Base-by-base conservation (phyloP, 2,888 invertebrate species). In the Helleia helle region DNA sequence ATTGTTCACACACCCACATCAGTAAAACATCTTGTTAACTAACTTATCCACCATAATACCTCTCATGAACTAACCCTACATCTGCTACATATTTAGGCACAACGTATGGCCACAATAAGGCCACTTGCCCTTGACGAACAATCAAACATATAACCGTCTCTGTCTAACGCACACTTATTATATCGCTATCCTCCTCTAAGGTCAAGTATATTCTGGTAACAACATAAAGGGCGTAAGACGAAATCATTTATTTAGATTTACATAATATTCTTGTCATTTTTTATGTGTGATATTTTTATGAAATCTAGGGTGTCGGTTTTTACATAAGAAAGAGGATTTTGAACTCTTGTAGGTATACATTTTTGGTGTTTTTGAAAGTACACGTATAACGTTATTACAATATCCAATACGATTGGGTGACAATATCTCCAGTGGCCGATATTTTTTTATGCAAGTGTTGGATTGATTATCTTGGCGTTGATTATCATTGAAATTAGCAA, bases 201-300 rank as follows among this genome's bases (percentile, higher is more conserved):
- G 58, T 50, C 48, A 51, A 52, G 59, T 54, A 58, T 58, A 60
- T 56, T 56, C 56, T 59, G 56, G 65, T 64, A 66, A 72, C 71
- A 71, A 69, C 71, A 71, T 66, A 71, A 72, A 68, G 58, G 60
- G 68, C 67, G 64, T 60, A 61, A 71, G 76, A 75, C 72, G 67
- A 68, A 72, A 74, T 62, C 68, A 70, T 74, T 72, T 69, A 62
- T 71, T 72, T 65, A 68, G 63, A 70, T 67, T 61, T 62, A 61
- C 56, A 60, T 62, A 58, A 59, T 59, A 49, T 14, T 8, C 17
- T 25, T 26, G 17, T 37, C 36, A 29, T 15, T 38, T 22, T 14
- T 36, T 37, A 37, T 48, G 45, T 49, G 51, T 39, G 15, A 34
- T 18, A 34, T 34, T 17, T 34, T 34, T 34, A 17, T 31, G 18